phyloP scores from a whole-genome alignment of 2,113 vertebrate genomes.

The Prinia subflava region DNA sequence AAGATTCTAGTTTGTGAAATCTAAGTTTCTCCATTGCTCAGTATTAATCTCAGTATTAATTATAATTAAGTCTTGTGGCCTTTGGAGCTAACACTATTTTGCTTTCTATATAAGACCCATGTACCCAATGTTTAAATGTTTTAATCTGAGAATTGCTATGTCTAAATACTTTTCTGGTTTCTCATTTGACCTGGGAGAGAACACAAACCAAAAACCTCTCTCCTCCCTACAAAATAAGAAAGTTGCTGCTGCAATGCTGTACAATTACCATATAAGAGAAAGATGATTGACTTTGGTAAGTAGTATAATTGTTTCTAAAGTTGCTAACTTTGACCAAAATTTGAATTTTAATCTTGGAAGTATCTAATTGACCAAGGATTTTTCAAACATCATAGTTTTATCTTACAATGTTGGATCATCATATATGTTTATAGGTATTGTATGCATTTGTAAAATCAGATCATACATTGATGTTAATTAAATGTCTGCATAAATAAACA shows the following conservation, averaged over 20 bases:
- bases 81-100: background rate
- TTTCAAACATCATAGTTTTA: background rate
- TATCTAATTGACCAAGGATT: background rate
- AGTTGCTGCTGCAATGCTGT: background rate
- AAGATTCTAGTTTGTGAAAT: background rate
- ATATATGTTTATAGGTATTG: background rate
- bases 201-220: background rate
- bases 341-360: background rate
- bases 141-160: background rate
- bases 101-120: background rate
- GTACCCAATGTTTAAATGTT: background rate
- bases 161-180: background rate
- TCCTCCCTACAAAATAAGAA: background rate
- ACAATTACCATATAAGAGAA: background rate
- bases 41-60: background rate
- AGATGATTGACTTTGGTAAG: background rate
- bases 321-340: background rate
- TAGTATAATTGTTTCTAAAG: background rate
- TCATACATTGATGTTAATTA: background rate
- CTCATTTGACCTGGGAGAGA: background rate
- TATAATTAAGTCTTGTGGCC: background rate
- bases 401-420: background rate
- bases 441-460: background rate
- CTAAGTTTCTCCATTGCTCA: background rate
- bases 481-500: conserved; percentile 19